Evolutionary conservation across 2,888 invertebrate species (phyloP), one percentile per base, ranked within the genome.

Genomic region (Nemurella pictetii): DNA sequence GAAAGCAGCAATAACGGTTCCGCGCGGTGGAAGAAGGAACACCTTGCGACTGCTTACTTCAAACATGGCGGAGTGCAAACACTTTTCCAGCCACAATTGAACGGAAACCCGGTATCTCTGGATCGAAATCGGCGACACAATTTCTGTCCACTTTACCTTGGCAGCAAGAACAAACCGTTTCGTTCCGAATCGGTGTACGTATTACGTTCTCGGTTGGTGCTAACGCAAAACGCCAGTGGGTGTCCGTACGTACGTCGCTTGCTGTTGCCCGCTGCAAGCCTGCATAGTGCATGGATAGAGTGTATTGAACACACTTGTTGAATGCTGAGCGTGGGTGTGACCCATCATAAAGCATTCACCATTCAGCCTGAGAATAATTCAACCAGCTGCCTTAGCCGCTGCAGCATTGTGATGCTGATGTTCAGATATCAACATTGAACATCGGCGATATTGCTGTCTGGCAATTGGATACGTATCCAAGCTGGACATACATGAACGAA

Each of bases 321-420:
- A 55, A 55, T 55, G 55, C 27, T 29, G 0, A 20, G 78, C 78
- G 78, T 78, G 28, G 78, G 78, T 29, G 78, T 28, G 28, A 78
- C 78, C 78, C 28, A 78, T 78, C 78, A 78, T 78, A 78, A 78
- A 78, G 28, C 78, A 78, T 78, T 78, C 78, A 20, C 28, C 78
- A 78, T 78, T 78, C 78, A 29, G 9, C 75, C 75, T 25, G 12
- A 26, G 27, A 75, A 26, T 30, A 29, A 55, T 55, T 55, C 55
- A 55, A 78, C 78, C 78, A 78, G 78, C 29, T 78, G 78, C 78
- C 78, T 78, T 2, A 7, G 55, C 55, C 20, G 55, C 55, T 55
- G 55, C 55, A 55, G 15, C 55, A 55, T 55, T 55, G 55, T 55
- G 55, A 55, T 55, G 1, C 20, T 55, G 55, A 55, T 55, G 55